A percentile compares a stretch with the other conserved stretches of the same genome.
These are phyloP conservation scores for Epinotia ramella DNA, from an alignment of 2,888 invertebrate genomes.

Conservation along the genomic window DNA sequence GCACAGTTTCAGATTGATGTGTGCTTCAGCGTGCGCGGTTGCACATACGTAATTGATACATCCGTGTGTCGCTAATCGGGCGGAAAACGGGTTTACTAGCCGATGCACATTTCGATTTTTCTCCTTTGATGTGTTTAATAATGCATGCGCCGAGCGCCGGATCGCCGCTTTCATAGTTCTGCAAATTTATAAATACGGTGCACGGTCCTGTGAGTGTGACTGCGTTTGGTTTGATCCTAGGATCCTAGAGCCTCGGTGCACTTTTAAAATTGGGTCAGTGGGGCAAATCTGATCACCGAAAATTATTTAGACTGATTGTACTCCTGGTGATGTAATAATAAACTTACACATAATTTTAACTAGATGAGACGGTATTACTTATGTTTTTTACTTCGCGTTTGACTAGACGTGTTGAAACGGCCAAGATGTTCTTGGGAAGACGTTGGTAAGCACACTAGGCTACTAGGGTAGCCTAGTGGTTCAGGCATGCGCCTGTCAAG, in stretches of 20 bases:
- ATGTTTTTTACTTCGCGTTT: too few relatives aligned
- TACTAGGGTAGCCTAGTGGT: too few relatives aligned
- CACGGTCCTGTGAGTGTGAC: conserved; percentile 36
- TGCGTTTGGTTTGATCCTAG: conserved; percentile 52
- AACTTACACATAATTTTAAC: too few relatives aligned
- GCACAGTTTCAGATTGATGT: conserved; percentile 45
- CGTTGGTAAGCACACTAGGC: too few relatives aligned
- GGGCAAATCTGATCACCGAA: too few relatives aligned
- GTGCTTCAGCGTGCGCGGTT: conserved; percentile 51
- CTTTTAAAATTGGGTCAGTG: conserved; percentile 42
- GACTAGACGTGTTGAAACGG: too few relatives aligned
- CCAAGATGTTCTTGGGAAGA: too few relatives aligned
- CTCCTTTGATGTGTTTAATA: conserved; percentile 85
- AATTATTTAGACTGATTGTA: too few relatives aligned
- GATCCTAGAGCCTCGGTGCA: conserved; percentile 34
- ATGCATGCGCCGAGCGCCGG: conserved; percentile 77
- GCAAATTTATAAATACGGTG: conserved; percentile 35
- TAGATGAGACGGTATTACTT: too few relatives aligned
- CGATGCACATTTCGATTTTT: conserved; percentile 83
- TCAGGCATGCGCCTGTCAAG: too few relatives aligned
- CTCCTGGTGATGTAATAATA: too few relatives aligned
- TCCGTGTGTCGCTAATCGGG: conserved; percentile 75
- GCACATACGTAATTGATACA: conserved; percentile 76
- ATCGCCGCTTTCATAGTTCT: conserved; percentile 61
- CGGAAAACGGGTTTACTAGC: conserved; percentile 81